Base-by-base conservation (phyloP, 2,797 vertebrate genomes). In the Oceanodroma leucorhoa region DNA sequence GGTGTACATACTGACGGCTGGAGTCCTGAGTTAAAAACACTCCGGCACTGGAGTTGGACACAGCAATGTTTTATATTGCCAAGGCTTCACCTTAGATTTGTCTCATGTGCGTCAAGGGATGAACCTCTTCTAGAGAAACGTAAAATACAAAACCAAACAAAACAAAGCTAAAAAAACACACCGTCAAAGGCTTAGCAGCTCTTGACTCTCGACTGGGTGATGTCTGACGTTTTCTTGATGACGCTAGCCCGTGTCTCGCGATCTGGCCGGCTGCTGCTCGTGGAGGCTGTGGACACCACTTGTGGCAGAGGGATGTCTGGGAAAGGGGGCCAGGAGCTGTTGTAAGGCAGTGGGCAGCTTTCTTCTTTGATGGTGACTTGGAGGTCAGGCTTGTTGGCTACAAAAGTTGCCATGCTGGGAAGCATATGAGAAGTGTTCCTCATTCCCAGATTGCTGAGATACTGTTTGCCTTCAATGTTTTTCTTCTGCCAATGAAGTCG, bases 171-270 rank as follows among this genome's bases (percentile, higher is more conserved):
- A 93, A 95, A 91, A 90, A 18, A 2, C 90, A 93, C 83, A 67
- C 92, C 22, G 65, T 73, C 93, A 80, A 71, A 89, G 95, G 96
- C 94, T 98, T 98, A 99, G 94, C 98, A 99, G 96, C 98, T 99
- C 97, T 99, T 99, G 93, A 99, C 98, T 30, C 98, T 98, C 1
- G 98, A 98, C 97, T 98, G 98, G 80, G 99, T 98, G 94, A 99
- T 98, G 46, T 99, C 99, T 9, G 99, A 99, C 0, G 99, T 99
- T 81, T 99, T 99, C 99, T 99, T 99, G 97, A 99, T 99, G 97
- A 99, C 99, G 0, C 99, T 99, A 86, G 99, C 99, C 27, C 99
- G 98, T 23, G 98, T 98, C 97, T 99, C 99, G 7, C 98, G 98
- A 96, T 95, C 98, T 36, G 97, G 97, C 92, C 97, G 93, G 72